Percentiles rank a stretch among this genome's conserved stretches.
Evolutionary conservation across 1,140 invertebrate genomes (phyloP).

Genomic region (Myzus persicae): DNA sequence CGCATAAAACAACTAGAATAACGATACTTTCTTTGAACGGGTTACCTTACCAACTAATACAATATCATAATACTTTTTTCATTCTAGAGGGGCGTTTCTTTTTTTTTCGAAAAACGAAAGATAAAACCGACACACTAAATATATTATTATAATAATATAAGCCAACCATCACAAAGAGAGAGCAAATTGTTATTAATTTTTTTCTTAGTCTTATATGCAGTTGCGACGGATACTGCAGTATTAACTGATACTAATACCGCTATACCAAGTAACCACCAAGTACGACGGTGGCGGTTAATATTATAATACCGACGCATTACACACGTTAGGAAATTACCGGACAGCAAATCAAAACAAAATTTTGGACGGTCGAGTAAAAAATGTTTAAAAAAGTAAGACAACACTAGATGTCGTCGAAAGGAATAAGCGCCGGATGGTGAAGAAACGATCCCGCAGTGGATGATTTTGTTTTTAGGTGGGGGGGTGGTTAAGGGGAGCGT

Average conservation of each 20-base stretch:
- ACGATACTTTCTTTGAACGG: not conserved
- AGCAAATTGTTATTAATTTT: not conserved
- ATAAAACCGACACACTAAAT: too few species aligned
- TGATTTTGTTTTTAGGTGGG: too few species aligned
- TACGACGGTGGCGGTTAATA: not conserved
- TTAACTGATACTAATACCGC: not conserved
- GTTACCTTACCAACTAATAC: not conserved
- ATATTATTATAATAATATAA: too few species aligned
- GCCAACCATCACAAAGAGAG: too few species aligned
- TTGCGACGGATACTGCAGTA: not conserved
- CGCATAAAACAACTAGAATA: not conserved
- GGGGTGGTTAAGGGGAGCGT: too few species aligned
- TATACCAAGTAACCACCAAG: not conserved
- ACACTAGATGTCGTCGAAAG: too few species aligned
- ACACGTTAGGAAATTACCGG: too few species aligned
- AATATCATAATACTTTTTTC: not conserved
- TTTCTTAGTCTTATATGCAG: not conserved
- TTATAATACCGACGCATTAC: not conserved
- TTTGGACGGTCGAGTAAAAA: too few species aligned
- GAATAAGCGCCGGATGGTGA: not conserved
- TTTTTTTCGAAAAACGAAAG: not conserved
- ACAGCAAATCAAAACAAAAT: too few species aligned
- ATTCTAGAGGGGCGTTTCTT: not conserved
- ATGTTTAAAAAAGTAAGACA: not conserved
- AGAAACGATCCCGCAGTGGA: not conserved